Evolutionary conservation across 2,888 invertebrate species (phyloP), one percentile per base, ranked within the genome.

Genomic region (Patella depressa): DNA sequence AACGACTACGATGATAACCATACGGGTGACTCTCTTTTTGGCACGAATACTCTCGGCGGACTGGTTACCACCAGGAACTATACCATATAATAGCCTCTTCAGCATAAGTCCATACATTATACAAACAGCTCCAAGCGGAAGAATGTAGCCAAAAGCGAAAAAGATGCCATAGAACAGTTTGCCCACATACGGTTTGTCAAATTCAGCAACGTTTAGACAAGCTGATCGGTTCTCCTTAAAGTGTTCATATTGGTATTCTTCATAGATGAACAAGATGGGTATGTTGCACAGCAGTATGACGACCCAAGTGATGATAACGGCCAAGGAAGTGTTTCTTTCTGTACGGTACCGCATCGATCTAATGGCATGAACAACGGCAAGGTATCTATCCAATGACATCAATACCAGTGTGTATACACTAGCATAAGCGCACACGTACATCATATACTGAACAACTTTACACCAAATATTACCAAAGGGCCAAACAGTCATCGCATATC

Each of bases 301-400:
- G 74, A 95, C 93, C 98, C 97, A 97, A 74, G 95, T 94, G 83
- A 95, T 93, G 71, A 94, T 93, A 83, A 96, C 96, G 29, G 96
- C 96, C 77, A 95, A 91, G 83, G 95, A 93, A 17, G 97, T 96
- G 90, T 97, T 96, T 81, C 93, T 93, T 89, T 96, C 96, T 2
- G 96, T 97, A 78, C 97, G 93, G 83, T 96, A 90, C 0, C 95
- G 95, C 94, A 96, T 96, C 74, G 96, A 96, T 0, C 95, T 94
- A 84, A 98, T 96, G 4, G 98, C 97, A 91, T 97, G 96, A 2
- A 97, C 97, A 2, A 98, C 98, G 54, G 98, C 98, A 91, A 98
- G 94, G 90, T 96, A 98, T 83, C 94, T 90, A 92, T 98, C 98
- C 78, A 97, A 92, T 9, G 97, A 97, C 97, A 98, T 98, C 82